phyloP scores from a whole-genome alignment of 2,797 vertebrate genomes.

The Gymnopithys bicolor region DNA sequence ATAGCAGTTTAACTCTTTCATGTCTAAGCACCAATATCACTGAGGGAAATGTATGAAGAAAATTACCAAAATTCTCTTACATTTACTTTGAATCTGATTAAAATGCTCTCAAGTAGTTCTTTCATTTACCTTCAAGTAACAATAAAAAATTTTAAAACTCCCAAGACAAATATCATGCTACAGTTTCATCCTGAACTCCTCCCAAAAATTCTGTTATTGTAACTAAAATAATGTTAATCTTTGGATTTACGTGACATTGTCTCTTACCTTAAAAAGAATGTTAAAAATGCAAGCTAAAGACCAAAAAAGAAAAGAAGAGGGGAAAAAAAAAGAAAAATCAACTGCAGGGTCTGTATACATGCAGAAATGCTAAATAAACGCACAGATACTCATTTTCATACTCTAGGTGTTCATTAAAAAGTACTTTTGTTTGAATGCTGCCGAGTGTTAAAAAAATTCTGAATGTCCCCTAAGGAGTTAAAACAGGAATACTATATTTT shows the following conservation, averaged over 20 bases:
- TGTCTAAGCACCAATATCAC: neutral
- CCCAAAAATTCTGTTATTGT: neutral
- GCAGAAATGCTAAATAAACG: conserved; percentile 62
- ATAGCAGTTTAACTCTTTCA: conserved; percentile 78
- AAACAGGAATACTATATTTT: conserved; percentile 97
- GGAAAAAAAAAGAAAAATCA: neutral
- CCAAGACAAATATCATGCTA: neutral
- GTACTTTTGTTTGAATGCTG: conserved; percentile 76
- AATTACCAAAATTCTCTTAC: neutral
- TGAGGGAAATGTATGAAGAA: neutral
- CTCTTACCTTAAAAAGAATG: conserved; percentile 26
- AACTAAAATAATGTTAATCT: neutral
- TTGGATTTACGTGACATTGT: neutral
- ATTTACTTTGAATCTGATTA: neutral
- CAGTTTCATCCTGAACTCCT: neutral
- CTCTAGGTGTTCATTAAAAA: conserved; percentile 74
- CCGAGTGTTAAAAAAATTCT: conserved; percentile 73
- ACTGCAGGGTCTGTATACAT: neutral
- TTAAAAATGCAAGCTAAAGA: conserved; percentile 58
- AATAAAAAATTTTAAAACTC: neutral
- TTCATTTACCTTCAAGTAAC: neutral
- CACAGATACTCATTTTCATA: conserved; percentile 47
- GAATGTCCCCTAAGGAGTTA: conserved; percentile 93
- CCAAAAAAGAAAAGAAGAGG: neutral
- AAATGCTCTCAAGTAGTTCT: neutral